Evolutionary conservation across 2,113 vertebrate genomes (phyloP).

Genomic region (Vulpes lagopus): DNA sequence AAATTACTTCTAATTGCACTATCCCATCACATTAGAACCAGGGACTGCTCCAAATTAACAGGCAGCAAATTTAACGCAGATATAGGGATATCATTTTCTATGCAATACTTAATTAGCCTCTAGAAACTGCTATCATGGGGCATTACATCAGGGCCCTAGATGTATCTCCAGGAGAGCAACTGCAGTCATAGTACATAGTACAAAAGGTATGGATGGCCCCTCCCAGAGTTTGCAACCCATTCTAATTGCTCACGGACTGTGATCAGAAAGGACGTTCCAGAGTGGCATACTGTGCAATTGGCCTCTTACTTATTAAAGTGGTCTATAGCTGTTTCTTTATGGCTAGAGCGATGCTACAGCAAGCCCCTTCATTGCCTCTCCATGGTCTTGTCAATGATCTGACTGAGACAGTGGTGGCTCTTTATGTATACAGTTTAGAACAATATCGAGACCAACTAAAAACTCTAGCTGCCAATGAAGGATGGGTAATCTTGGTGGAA

Average conservation of each 20-base stretch:
- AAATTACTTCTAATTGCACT: slow-evolving; percentile 69
- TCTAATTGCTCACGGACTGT: slow-evolving; percentile 39
- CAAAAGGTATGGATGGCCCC: not conserved
- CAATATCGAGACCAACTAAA: slow-evolving; percentile 47
- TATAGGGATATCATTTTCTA: slow-evolving; percentile 52
- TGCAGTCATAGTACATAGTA: not conserved
- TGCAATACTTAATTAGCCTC: slow-evolving; percentile 63
- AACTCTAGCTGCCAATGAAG: slow-evolving; percentile 39
- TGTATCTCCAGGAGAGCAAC: not conserved
- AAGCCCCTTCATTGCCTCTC: slow-evolving; percentile 10
- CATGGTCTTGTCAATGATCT: slow-evolving; percentile 43
- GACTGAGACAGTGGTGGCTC: slow-evolving; percentile 23
- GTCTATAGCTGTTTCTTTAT: slow-evolving; percentile 34
- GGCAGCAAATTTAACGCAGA: slow-evolving; percentile 71
- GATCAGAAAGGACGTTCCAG: not conserved
- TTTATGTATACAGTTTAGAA: slow-evolving; percentile 56
- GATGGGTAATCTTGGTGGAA: slow-evolving; percentile 1
- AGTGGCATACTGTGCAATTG: not conserved
- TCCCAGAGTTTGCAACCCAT: not conserved
- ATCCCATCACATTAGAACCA: slow-evolving; percentile 50
- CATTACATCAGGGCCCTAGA: slow-evolving; percentile 32
- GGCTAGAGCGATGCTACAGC: not conserved
- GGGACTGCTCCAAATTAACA: slow-evolving; percentile 63
- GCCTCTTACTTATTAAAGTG: slow-evolving; percentile 49
- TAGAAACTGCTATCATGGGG: slow-evolving; percentile 56